Evolutionary conservation across 2,797 vertebrate genomes (phyloP), one percentile per base, ranked within the genome.

Genomic region (Sebastes trivittatus): DNA sequence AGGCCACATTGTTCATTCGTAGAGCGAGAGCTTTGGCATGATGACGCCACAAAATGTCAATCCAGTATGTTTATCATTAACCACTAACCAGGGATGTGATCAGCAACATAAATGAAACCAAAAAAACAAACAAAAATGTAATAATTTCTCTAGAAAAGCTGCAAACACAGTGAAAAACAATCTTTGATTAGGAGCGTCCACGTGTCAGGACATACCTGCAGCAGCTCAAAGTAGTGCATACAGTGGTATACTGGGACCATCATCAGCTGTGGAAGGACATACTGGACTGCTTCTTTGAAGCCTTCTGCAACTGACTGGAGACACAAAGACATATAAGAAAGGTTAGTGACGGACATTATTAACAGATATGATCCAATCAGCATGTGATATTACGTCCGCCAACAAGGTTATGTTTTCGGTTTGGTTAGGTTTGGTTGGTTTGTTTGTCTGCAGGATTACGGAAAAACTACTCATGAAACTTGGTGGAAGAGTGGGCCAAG

Each of bases 191-290:
- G 2, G 27, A 7, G 6, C 6, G 42, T 46, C 5, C 5, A 23
- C 2, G 52, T 29, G 63, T 63, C 11, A 3, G 11, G 10, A 69
- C 76, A 0, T 95, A 99, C 98, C 97, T 99, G 97, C 25, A 99
- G 95, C 70, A 99, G 95, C 83, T 99, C 98, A 88, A 99, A 99
- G 94, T 99, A 99, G 95, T 99, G 98, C 96, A 98, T 95, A 90
- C 98, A 99, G 86, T 99, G 98, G 89, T 99, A 98, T 61, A 99
- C 98, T 8, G 98, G 98, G 89, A 98, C 96, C 89, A 99, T 96
- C 97, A 99, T 98, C 82, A 99, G 97, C 85, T 98, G 97, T 10
- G 98, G 98, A 61, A 99, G 97, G 76, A 99, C 96, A 0, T 99
- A 99, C 89, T 97, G 97, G 1, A 99, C 97, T 2, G 98, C 98